phyloP scores from a whole-genome alignment of 1,140 invertebrate species.

The Euura saliciscinereae region DNA sequence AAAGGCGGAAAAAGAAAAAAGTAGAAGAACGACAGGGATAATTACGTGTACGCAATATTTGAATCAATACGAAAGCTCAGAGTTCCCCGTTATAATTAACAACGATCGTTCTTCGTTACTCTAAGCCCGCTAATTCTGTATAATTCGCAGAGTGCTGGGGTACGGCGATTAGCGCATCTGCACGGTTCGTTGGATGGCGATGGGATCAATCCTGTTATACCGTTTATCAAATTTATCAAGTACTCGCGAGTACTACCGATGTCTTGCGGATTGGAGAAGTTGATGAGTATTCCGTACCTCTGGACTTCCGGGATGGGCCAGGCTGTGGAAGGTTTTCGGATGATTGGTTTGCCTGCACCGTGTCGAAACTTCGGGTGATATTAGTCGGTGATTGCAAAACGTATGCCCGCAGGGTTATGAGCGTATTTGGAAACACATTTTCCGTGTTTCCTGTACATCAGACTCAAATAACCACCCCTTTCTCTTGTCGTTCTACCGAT shows the following conservation, averaged over 20 bases:
- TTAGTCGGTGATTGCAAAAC: neutral
- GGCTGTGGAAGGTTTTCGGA: no score
- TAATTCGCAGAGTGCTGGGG: neutral
- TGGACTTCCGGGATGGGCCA: no score
- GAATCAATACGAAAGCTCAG: neutral
- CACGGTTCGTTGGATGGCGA: no score
- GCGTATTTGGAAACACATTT: constrained; percentile 1
- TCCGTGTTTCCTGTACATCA: neutral
- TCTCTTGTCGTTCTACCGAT: no score
- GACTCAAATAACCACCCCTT: no score
- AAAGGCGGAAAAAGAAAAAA: neutral
- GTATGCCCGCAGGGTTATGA: neutral
- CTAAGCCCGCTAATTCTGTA: neutral
- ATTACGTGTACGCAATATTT: neutral
- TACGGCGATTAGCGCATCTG: neutral
- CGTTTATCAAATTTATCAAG: no score
- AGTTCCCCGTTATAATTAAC: neutral
- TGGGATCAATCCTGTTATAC: no score
- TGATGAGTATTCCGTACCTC: no score
- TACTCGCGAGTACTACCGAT: no score
- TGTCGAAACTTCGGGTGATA: no score
- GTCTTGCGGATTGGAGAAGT: no score
- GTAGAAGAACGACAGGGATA: neutral
- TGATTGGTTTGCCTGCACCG: no score
- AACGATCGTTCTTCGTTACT: neutral